A percentile compares a stretch with the other conserved stretches of the same genome.
Conservation (phyloP, 2,888 invertebrate species). For the Epinotia demarniana region DNA sequence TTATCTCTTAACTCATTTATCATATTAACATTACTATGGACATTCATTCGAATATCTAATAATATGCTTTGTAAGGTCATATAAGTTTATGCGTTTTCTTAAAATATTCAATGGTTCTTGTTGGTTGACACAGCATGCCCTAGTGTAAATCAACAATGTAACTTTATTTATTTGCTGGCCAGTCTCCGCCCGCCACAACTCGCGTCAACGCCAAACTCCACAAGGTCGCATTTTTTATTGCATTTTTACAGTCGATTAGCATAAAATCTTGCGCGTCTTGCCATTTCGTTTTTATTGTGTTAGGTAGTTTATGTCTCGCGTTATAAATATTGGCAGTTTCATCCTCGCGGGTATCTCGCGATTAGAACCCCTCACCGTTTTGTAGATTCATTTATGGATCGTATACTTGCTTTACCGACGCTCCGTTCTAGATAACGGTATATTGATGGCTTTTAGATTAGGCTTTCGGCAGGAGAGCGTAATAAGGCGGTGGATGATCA, state of each 20-base stretch:
- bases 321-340: conserved; percentile 71
- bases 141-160: conserved; percentile 3
- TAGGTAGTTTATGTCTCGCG: conserved; percentile 65
- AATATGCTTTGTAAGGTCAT: neutral
- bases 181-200: neutral
- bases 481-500: conserved; percentile 55
- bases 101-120: neutral
- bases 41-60: neutral
- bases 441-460: conserved; percentile 76
- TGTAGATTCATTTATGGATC: conserved; percentile 75
- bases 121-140: neutral
- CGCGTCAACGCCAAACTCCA: conserved; percentile 43
- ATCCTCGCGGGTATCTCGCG: conserved; percentile 65
- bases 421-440: conserved; percentile 71
- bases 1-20: neutral
- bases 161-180: conserved; percentile 5
- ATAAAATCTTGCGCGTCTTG: conserved; percentile 67
- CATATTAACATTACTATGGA: neutral
- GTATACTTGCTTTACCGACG: conserved; percentile 74
- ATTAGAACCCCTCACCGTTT: conserved; percentile 66
- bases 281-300: conserved; percentile 70
- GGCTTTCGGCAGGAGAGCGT: conserved; percentile 56
- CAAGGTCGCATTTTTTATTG: conserved; percentile 65
- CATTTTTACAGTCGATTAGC: conserved; percentile 71
- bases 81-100: neutral